These are phyloP conservation scores for Drosophila littoralis DNA, from an alignment of 1,140 invertebrate genomes.

Conservation along the genomic window DNA sequence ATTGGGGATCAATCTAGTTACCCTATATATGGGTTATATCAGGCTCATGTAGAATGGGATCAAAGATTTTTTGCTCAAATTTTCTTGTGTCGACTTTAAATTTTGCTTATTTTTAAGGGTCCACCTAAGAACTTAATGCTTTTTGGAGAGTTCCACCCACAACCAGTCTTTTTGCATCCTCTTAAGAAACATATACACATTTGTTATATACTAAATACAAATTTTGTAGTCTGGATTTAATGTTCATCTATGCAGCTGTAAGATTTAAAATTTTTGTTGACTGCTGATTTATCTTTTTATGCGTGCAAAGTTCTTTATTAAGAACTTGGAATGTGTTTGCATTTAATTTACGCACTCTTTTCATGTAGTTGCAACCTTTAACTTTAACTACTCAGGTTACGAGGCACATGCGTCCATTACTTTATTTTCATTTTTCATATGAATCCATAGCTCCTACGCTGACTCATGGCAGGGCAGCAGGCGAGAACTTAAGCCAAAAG, in stretches of 20 bases:
- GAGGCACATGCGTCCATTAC: neutral
- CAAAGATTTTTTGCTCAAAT: too few species aligned
- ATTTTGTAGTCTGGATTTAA: neutral
- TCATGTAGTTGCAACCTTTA: neutral
- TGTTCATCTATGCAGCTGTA: neutral
- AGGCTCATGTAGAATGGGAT: too few species aligned
- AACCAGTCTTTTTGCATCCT: too few species aligned
- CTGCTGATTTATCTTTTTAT: neutral
- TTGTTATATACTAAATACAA: neutral
- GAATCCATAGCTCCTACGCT: constrained; percentile 10
- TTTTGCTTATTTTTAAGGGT: too few species aligned
- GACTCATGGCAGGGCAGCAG: constrained; percentile 24
- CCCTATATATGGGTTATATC: too few species aligned
- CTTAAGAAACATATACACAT: too few species aligned
- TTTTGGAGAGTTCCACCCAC: too few species aligned
- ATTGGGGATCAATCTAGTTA: too few species aligned
- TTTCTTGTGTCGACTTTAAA: too few species aligned
- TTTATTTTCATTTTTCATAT: constrained; percentile 6
- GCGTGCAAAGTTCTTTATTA: neutral
- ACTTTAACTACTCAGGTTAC: constrained; percentile 16
- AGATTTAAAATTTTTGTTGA: neutral
- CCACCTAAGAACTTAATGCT: too few species aligned
- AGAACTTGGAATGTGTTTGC: neutral
- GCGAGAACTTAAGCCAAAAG: constrained; percentile 1
- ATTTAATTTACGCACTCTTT: constrained; percentile 19